These are phyloP conservation scores for Hydrolagus colliei DNA, from an alignment of 2,797 vertebrate genomes.

Conservation along the genomic window DNA sequence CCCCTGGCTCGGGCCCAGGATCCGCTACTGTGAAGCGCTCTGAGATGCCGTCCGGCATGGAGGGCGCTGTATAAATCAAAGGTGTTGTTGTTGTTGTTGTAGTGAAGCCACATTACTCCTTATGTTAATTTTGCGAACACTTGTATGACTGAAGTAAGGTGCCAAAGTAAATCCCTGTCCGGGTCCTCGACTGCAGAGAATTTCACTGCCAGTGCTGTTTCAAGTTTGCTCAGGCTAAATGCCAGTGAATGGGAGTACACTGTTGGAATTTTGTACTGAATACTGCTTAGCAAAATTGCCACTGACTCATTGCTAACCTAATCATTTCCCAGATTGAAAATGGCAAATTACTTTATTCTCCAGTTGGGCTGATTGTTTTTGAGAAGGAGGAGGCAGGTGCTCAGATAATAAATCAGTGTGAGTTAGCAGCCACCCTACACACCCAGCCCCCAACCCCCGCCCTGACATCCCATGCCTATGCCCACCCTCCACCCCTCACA, in stretches of 20 bases:
- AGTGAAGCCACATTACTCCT: constrained; percentile 42
- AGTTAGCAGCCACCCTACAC: not conserved
- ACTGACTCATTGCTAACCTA: not conserved
- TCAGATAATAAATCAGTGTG: not conserved
- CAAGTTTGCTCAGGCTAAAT: constrained; percentile 39
- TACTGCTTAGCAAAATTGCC: not conserved
- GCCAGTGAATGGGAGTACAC: constrained; percentile 34
- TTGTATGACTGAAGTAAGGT: constrained; percentile 44
- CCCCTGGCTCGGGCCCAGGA: no score
- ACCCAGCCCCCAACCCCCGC: no score
- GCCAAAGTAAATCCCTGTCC: constrained; percentile 39
- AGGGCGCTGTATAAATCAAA: no score
- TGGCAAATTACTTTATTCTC: not conserved
- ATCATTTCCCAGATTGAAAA: not conserved
- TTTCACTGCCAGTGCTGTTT: constrained; percentile 25
- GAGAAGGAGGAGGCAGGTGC: no score
- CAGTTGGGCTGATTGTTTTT: not conserved
- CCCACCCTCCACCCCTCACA: no score
- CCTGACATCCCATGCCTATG: no score
- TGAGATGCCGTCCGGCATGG: no score
- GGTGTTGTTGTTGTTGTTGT: no score
- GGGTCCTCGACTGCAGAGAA: constrained; percentile 34
- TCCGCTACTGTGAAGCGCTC: no score
- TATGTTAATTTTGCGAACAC: constrained; percentile 49
- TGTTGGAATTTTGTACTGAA: constrained; percentile 15